Evolutionary conservation across 2,113 vertebrate genomes (phyloP).

Genomic region (Carettochelys insculpta): DNA sequence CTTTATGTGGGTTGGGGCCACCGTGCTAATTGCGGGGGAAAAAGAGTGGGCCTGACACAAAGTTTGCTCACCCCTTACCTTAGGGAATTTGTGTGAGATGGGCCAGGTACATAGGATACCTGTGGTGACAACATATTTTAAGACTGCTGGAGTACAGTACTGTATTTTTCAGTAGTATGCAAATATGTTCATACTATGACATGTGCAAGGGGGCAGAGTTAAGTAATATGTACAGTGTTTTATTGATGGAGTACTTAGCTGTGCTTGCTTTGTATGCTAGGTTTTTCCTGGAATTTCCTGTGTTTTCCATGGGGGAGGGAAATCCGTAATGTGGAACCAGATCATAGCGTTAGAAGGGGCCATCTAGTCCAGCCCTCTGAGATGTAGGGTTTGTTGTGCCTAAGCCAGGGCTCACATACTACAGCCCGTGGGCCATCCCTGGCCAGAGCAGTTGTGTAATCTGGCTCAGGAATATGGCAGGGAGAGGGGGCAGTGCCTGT

Average conservation of each 20-base stretch:
- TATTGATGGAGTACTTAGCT: not conserved
- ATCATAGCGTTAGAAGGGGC: not conserved
- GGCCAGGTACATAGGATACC: not conserved
- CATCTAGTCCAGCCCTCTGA: not conserved
- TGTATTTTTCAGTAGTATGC: not conserved
- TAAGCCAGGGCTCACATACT: no score
- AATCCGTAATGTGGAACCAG: not conserved
- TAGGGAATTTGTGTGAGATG: not conserved
- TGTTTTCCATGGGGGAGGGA: not conserved
- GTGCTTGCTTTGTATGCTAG: not conserved
- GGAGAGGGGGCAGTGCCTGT: no score
- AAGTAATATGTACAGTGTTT: not conserved
- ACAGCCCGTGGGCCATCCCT: no score
- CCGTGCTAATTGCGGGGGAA: no score
- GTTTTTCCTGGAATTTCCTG: not conserved
- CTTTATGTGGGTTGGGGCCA: no score
- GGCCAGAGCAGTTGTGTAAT: no score
- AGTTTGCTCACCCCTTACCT: no score
- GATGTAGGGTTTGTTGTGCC: not conserved
- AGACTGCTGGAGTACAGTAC: not conserved
- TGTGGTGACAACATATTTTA: not conserved
- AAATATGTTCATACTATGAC: not conserved
- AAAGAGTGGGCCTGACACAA: no score
- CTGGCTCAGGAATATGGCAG: no score
- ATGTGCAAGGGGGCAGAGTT: not conserved